Evolutionary conservation across 64 coral and sea anemone species (phyloP), one percentile per base, ranked within the genome.

Genomic region (Pachyseris speciosa): DNA sequence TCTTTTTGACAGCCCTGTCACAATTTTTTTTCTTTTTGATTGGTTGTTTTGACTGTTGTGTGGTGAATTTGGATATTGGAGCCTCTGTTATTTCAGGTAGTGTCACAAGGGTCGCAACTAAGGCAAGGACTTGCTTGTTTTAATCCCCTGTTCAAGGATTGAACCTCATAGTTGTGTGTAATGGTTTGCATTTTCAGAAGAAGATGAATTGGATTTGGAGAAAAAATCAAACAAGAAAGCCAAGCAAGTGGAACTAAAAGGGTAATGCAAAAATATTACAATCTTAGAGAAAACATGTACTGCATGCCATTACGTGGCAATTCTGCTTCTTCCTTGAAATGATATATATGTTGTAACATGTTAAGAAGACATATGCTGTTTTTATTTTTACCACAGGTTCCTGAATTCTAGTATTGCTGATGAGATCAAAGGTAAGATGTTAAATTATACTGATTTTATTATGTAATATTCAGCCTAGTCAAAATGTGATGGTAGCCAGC

Each of bases 171-270:
- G 13, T 58, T 58, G 52, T 13, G 19, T 37, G 13, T 37, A 26
- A n/a, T 63, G 32, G 2, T 39, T 74, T 60, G 32, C 40, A 2
- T 17, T 39, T 37, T 41, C n/a, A 60, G 52, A 39, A 63, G 77
- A 81, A 8, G 36, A 41, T 42, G 77, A 81, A 20, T n/a, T 81
- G 53, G 77, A 81, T 81, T 11, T 81, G 36, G 77, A 81, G 3
- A 81, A 63, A 28, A 81, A 81, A 40, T 33, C 32, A 61, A 40
- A 52, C 52, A 81, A 81, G 51, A 61, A 26, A 57, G 34, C 53
- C 33, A 39, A 60, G 77, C 33, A 60, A 61, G 49, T 48, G 31
- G 77, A 81, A 25, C 20, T 79, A 7, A 79, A 79, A 36, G 49
- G 75, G 75, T 79, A 50, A 37, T 57, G 28, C 31, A 15, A 12